phyloP scores from a whole-genome alignment of 2,113 vertebrate genomes.

The Nipponia nippon region DNA sequence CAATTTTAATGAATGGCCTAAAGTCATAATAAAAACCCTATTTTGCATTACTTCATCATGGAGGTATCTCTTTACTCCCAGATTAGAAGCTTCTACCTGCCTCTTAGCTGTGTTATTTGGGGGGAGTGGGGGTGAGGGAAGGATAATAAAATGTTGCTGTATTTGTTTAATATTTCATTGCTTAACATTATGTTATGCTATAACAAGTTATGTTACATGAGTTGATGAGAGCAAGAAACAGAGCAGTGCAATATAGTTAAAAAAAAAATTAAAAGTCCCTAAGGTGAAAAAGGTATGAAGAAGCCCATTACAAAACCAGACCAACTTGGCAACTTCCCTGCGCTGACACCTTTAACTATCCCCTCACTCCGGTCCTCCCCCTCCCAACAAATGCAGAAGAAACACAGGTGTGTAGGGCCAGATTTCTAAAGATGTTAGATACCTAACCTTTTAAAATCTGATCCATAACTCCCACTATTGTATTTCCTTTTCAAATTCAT shows the following conservation, averaged over 20 bases:
- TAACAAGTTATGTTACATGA: background rate
- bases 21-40: conserved; percentile 17
- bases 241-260: background rate
- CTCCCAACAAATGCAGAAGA: background rate
- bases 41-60: conserved; percentile 40
- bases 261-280: background rate
- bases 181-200: background rate
- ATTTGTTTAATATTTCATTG: background rate
- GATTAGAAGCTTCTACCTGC: conserved; percentile 16
- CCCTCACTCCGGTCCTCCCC: background rate
- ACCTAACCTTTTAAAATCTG: background rate
- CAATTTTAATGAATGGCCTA: conserved; percentile 65
- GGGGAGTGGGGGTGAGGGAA: background rate
- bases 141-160: background rate
- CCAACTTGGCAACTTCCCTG: background rate
- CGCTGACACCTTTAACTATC: conserved; percentile 11
- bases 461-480: background rate
- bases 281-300: background rate
- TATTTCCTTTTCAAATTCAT: conserved; percentile 9
- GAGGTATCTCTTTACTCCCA: background rate
- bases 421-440: background rate
- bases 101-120: background rate
- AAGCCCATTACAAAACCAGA: background rate
- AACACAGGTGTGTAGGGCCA: background rate
- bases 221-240: background rate